Evolutionary conservation across 1,140 invertebrate species (phyloP).

Genomic region (Zaprionus camerounensis): DNA sequence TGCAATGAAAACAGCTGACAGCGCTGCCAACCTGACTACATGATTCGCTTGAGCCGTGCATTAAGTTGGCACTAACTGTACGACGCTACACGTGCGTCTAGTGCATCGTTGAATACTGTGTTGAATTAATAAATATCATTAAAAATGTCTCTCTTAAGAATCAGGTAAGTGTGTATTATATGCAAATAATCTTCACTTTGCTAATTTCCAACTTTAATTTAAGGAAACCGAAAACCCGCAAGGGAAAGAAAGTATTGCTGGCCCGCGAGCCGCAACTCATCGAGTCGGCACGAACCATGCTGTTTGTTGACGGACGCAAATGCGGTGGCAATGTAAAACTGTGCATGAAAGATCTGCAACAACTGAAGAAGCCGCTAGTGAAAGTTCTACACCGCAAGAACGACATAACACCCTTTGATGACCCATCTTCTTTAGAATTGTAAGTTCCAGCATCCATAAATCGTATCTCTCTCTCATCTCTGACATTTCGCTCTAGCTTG

Average conservation of each 20-base stretch:
- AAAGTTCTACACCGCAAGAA: constrained; percentile 92
- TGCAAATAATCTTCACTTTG: neutral
- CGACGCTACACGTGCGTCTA: constrained; percentile 63
- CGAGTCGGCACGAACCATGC: constrained; percentile 93
- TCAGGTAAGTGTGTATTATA: constrained; percentile 56
- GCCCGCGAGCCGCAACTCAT: constrained; percentile 94
- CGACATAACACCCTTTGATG: constrained; percentile 94
- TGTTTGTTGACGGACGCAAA: constrained; percentile 94
- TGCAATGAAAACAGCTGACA: constrained; percentile 11
- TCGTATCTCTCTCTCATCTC: neutral
- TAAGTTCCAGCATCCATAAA: constrained; percentile 50
- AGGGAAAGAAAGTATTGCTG: constrained; percentile 93
- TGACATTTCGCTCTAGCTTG: constrained; percentile 85
- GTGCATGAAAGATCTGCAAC: constrained; percentile 94
- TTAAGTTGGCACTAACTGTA: constrained; percentile 33
- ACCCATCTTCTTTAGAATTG: constrained; percentile 92
- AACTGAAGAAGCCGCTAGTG: constrained; percentile 94
- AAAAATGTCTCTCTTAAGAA: constrained; percentile 76
- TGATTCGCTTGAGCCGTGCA: neutral
- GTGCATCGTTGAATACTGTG: constrained; percentile 13
- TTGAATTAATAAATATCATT: constrained; percentile 20
- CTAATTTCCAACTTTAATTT: neutral
- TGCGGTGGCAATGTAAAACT: constrained; percentile 90
- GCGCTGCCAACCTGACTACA: constrained; percentile 17
- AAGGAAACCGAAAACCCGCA: constrained; percentile 93